A percentile compares a stretch with the other conserved stretches of the same genome.
These are phyloP conservation scores for Hesperia comma DNA, from an alignment of 2,888 invertebrate species.

Conservation along the genomic window DNA sequence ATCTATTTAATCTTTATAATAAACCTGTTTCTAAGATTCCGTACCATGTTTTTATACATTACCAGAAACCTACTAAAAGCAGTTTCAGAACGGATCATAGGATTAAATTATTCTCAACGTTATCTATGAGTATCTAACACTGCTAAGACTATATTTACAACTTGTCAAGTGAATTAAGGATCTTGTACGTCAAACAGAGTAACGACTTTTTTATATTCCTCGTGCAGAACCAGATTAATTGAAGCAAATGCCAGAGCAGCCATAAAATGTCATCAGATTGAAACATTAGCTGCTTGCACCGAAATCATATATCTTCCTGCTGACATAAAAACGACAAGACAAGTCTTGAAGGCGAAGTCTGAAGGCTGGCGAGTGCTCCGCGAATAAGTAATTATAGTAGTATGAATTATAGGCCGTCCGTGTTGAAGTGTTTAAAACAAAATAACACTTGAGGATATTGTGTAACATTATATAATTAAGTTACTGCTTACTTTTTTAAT, in stretches of 20 bases:
- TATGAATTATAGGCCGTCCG: neutral
- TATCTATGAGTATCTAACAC: neutral
- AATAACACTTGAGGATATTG: too few relatives aligned
- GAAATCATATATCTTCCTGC: conserved; percentile 38
- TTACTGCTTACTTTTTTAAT: too few relatives aligned
- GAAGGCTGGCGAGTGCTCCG: neutral
- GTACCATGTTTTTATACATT: too few relatives aligned
- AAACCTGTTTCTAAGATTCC: too few relatives aligned
- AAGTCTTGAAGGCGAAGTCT: conserved; percentile 12
- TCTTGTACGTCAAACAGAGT: neutral
- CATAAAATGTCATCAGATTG: conserved; percentile 41
- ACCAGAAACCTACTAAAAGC: too few relatives aligned
- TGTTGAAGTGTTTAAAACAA: too few relatives aligned
- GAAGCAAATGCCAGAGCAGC: conserved; percentile 25
- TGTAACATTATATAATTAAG: too few relatives aligned
- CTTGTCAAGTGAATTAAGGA: neutral
- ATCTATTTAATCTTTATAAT: too few relatives aligned
- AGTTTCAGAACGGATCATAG: too few relatives aligned
- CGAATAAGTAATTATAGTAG: neutral
- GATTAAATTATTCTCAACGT: neutral
- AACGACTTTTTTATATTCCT: conserved; percentile 5
- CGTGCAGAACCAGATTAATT: conserved; percentile 17
- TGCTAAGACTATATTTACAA: neutral
- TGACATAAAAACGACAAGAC: conserved; percentile 27
- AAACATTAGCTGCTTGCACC: conserved; percentile 17